These are phyloP conservation scores for Drosophila tani DNA, from an alignment of 1,140 invertebrate genomes.

Conservation along the genomic window DNA sequence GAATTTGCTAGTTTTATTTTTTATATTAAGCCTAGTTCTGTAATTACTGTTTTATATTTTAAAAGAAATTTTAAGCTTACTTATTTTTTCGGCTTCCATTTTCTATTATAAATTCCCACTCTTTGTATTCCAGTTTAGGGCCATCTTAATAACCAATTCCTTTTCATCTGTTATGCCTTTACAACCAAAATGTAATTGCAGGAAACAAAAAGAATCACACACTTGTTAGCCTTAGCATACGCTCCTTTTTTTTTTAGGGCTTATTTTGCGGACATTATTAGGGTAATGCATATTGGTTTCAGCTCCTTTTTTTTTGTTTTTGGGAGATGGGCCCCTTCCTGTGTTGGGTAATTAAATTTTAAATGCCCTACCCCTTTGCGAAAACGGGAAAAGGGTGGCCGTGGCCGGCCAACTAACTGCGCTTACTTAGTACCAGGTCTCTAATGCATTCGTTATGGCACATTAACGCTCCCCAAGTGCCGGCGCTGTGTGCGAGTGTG, in stretches of 20 bases:
- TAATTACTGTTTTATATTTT: too few species aligned
- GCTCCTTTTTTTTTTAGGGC: background rate
- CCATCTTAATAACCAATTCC: background rate
- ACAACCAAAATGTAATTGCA: conserved; percentile 4
- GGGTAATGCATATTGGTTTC: conserved; percentile 35
- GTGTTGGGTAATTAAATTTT: conserved; percentile 77
- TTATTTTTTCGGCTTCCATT: background rate
- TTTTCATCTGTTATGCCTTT: background rate
- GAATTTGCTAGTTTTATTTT: background rate
- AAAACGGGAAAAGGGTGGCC: conserved; percentile 10
- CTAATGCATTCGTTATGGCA: conserved; percentile 82
- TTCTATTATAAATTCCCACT: background rate
- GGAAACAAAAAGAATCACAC: background rate
- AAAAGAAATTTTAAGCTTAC: background rate
- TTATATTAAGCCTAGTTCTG: background rate
- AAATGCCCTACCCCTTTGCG: conserved; percentile 48
- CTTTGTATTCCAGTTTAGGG: background rate
- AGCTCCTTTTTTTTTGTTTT: conserved; percentile 2
- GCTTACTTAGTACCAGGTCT: conserved; percentile 53
- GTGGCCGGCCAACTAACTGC: conserved; percentile 41
- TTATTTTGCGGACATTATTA: conserved; percentile 18
- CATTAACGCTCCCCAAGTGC: conserved; percentile 78
- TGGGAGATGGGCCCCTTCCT: background rate
- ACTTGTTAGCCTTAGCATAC: background rate
- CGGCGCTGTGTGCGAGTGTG: conserved; percentile 28